Evolutionary conservation across 2,797 vertebrate genomes (phyloP).

Genomic region (Meriones psammophilus): DNA sequence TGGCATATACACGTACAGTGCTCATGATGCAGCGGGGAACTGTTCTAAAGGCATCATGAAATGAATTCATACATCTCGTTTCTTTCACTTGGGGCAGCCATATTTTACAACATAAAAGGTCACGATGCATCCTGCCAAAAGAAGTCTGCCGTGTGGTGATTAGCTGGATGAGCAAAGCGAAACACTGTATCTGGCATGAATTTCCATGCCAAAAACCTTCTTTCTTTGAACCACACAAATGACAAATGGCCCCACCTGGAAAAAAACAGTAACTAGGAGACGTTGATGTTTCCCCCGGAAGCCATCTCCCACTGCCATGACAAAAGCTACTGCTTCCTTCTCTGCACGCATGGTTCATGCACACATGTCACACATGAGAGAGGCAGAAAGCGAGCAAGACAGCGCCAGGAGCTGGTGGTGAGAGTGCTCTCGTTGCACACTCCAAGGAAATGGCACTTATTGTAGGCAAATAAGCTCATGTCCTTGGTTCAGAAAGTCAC

Average conservation of each 20-base stretch:
- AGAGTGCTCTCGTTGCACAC: slow-evolving; percentile 63
- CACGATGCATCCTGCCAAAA: slow-evolving; percentile 54
- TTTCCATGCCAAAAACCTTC: slow-evolving; percentile 66
- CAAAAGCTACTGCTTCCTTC: slow-evolving; percentile 48
- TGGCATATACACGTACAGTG: background rate
- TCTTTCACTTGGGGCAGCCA: slow-evolving; percentile 66
- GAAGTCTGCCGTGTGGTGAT: slow-evolving; percentile 72
- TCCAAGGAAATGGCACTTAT: slow-evolving; percentile 83
- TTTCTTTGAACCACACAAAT: slow-evolving; percentile 66
- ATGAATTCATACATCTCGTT: slow-evolving; percentile 40
- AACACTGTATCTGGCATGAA: slow-evolving; percentile 65
- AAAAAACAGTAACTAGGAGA: slow-evolving; percentile 64
- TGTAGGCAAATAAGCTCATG: slow-evolving; percentile 83
- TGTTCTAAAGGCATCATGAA: background rate
- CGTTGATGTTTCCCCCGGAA: slow-evolving; percentile 51
- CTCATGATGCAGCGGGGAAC: slow-evolving; percentile 13
- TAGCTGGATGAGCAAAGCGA: slow-evolving; percentile 74
- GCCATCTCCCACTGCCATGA: slow-evolving; percentile 59
- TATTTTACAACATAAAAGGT: slow-evolving; percentile 64
- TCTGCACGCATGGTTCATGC: slow-evolving; percentile 78
- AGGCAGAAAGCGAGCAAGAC: slow-evolving; percentile 79
- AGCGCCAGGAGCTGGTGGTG: slow-evolving; percentile 57
- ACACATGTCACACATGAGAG: slow-evolving; percentile 65
- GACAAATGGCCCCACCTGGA: slow-evolving; percentile 45
- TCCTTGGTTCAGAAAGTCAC: slow-evolving; percentile 83